phyloP scores from a whole-genome alignment of 2,113 vertebrate species.

The Eonycteris spelaea region DNA sequence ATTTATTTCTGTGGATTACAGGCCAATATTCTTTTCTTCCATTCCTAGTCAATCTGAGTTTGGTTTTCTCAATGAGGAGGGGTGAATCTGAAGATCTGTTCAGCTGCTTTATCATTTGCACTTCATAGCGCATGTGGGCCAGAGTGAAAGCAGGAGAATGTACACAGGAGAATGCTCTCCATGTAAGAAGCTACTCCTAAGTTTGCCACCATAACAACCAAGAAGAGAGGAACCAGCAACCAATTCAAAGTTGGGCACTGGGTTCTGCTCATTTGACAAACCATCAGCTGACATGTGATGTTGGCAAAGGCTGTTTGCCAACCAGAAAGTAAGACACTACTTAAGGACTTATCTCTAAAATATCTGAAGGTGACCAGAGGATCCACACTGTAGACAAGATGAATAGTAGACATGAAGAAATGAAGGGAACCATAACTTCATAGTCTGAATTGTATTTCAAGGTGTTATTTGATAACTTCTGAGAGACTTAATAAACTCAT shows the following conservation, averaged over 20 bases:
- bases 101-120: slow-evolving; percentile 96
- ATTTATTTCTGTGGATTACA: slow-evolving; percentile 87
- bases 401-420: slow-evolving; percentile 93
- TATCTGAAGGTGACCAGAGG: slow-evolving; percentile 86
- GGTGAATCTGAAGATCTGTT: slow-evolving; percentile 93
- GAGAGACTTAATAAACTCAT: not conserved
- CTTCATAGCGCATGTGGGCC: slow-evolving; percentile 93
- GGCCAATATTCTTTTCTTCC: slow-evolving; percentile 88
- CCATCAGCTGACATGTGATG: slow-evolving; percentile 95
- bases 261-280: slow-evolving; percentile 98
- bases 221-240: slow-evolving; percentile 90
- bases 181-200: slow-evolving; percentile 69
- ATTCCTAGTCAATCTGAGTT: slow-evolving; percentile 92
- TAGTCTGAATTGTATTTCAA: slow-evolving; percentile 93
- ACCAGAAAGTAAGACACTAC: slow-evolving; percentile 94
- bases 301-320: slow-evolving; percentile 94
- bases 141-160: slow-evolving; percentile 86
- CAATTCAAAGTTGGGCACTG: slow-evolving; percentile 92
- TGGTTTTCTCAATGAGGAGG: slow-evolving; percentile 94
- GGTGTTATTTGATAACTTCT: slow-evolving; percentile 90
- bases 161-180: slow-evolving; percentile 85
- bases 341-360: slow-evolving; percentile 91
- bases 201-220: slow-evolving; percentile 81
- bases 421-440: slow-evolving; percentile 92
- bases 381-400: slow-evolving; percentile 90